Evolutionary conservation across 2,113 vertebrate genomes (phyloP).

Genomic region (Trichomycterus rosablanca): DNA sequence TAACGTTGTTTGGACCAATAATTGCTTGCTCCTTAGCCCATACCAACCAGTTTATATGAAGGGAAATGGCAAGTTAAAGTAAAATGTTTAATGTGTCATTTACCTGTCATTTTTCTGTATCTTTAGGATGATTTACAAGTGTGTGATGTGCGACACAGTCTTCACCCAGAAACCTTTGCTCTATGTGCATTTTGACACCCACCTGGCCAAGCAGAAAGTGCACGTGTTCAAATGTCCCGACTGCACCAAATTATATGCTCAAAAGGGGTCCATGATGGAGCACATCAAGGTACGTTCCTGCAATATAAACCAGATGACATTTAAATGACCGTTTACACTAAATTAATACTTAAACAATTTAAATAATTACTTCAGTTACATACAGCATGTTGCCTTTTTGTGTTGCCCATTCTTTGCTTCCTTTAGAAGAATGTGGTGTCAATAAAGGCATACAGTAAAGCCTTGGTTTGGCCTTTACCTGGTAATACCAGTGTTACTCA

Average conservation of each 20-base stretch:
- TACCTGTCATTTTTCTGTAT: too few relatives aligned
- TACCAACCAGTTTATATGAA: too few relatives aligned
- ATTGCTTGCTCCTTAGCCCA: too few relatives aligned
- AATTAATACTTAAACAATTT: too few relatives aligned
- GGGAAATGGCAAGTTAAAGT: too few relatives aligned
- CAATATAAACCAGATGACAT: neutral
- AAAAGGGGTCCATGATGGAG: conserved; percentile 88
- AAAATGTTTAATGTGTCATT: too few relatives aligned
- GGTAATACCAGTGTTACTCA: conserved; percentile 43
- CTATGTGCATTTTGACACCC: conserved; percentile 87
- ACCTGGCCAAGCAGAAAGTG: conserved; percentile 87
- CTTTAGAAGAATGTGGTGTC: conserved; percentile 56
- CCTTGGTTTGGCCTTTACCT: conserved; percentile 58
- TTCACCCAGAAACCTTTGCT: conserved; percentile 92
- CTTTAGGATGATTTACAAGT: conserved; percentile 88
- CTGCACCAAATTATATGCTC: conserved; percentile 90
- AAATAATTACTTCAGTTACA: too few relatives aligned
- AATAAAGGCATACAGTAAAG: conserved; percentile 47
- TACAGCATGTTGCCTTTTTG: conserved; percentile 60
- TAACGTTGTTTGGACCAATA: too few relatives aligned
- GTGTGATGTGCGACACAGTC: conserved; percentile 95
- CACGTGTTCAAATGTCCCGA: conserved; percentile 91
- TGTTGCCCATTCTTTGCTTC: conserved; percentile 57
- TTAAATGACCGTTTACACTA: neutral
- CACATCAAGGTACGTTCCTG: conserved; percentile 79